phyloP scores from a whole-genome alignment of 2,888 invertebrate genomes.

The Galerucella pusilla region DNA sequence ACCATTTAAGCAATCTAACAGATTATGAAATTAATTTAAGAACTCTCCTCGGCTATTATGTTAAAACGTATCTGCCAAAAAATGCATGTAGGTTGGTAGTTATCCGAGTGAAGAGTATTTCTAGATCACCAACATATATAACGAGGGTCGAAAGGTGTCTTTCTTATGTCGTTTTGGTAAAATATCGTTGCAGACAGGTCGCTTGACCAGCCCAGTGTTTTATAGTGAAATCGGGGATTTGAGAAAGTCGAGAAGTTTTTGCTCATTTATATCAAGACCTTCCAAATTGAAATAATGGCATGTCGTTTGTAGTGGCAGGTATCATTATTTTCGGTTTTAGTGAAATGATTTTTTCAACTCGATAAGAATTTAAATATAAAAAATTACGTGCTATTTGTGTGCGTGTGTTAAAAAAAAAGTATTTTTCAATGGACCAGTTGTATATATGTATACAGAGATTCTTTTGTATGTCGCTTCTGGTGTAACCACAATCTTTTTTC shows the following conservation, averaged over 20 bases:
- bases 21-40: too few relatives aligned
- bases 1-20: too few relatives aligned
- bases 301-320: slow-evolving; percentile 39
- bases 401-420: too few relatives aligned
- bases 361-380: not conserved
- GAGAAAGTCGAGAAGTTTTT: slow-evolving; percentile 46
- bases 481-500: too few relatives aligned
- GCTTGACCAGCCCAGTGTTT: slow-evolving; percentile 53
- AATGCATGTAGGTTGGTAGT: too few relatives aligned
- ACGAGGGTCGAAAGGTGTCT: slow-evolving; percentile 52
- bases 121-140: slow-evolving; percentile 27
- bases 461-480: too few relatives aligned
- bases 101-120: slow-evolving; percentile 1
- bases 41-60: too few relatives aligned
- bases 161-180: slow-evolving; percentile 22
- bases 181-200: slow-evolving; percentile 48
- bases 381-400: too few relatives aligned
- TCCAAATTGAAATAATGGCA: slow-evolving; percentile 39
- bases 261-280: slow-evolving; percentile 30
- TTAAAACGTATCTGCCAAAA: too few relatives aligned
- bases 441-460: too few relatives aligned
- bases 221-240: slow-evolving; percentile 56
- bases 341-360: not conserved
- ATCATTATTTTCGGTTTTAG: slow-evolving; percentile 39
- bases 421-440: too few relatives aligned